These are phyloP conservation scores for Aphidius gifuensis DNA, from an alignment of 1,140 invertebrate species.

Conservation along the genomic window DNA sequence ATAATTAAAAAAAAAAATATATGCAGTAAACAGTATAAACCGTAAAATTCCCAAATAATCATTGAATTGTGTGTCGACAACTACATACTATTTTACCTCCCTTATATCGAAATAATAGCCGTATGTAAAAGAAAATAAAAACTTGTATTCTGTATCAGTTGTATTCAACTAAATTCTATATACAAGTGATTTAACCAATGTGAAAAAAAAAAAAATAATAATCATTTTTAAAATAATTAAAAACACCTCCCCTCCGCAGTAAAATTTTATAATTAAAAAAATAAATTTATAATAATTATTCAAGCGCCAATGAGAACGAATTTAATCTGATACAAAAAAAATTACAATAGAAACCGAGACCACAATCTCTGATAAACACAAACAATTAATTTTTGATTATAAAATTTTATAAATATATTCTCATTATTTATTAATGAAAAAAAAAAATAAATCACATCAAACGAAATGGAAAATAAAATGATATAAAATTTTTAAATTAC, in stretches of 20 bases:
- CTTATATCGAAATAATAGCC: conserved; percentile 58
- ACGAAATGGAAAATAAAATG: conserved; percentile 32
- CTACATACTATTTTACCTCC: conserved; percentile 57
- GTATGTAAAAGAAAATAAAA: conserved; percentile 54
- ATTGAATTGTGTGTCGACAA: conserved; percentile 58
- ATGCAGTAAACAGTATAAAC: conserved; percentile 56
- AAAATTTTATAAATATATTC: not conserved
- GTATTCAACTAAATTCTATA: conserved; percentile 56
- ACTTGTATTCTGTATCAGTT: conserved; percentile 56
- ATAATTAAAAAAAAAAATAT: conserved; percentile 52
- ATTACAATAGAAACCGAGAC: not conserved
- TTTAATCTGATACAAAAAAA: conserved; percentile 7
- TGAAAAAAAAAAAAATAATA: conserved; percentile 33
- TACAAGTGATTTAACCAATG: conserved; percentile 51
- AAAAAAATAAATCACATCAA: conserved; percentile 24
- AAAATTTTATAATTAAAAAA: conserved; percentile 20
- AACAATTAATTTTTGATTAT: conserved; percentile 3
- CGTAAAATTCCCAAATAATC: conserved; percentile 54
- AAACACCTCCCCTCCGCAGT: no score
- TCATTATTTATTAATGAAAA: conserved; percentile 1
- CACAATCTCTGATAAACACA: conserved; percentile 3
- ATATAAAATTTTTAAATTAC: conserved; percentile 28
- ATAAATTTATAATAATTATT: no score
- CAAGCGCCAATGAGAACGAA: not conserved
- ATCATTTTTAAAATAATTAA: conserved; percentile 24